Base-by-base conservation (phyloP, 2,113 vertebrate genomes). In the Chelonoidis abingdonii region DNA sequence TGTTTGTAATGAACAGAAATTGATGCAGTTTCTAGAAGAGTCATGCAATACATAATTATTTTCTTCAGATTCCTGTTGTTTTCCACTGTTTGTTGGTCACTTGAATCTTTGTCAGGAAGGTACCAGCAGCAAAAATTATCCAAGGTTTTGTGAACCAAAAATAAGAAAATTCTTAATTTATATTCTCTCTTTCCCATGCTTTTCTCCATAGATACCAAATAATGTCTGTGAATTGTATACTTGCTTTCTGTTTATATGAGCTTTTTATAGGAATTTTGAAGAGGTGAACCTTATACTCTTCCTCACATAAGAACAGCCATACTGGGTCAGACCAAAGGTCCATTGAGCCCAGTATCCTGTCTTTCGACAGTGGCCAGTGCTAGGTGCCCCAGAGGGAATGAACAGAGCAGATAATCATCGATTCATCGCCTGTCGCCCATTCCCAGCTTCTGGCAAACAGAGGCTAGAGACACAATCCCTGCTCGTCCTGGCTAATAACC, bases 31-130 rank as follows among this genome's bases (percentile, higher is more conserved):
- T 31, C 27, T 75, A 3, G 10, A 50, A 81, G 65, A 2, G 11
- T n/a, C 0, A 1, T 22, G 78, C 83, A 79, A 21, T 52, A 38
- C 84, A 8, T 5, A 65, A 31, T 8, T 35, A 1, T 82, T 2
- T 4, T 62, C 14, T 54, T 25, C 38, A n/a, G 27, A 2, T 24
- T 31, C 0, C 31, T 1, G 0, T 25, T 89, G 6, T 8, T 82
- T 35, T 72, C 89, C 35, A 0, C 27, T 50, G 89, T 22, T 44
- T 75, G 25, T 54, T 62, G 35, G 4, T 52, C 85, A 41, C 29
- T 12, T 41, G 44, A 14, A 14, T 41, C 12, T 13, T 80, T 59
- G 8, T 1, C 16, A 0, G 29, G 82, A 9, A 0, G 1, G 16
- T 65, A 62, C 47, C 62, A 85, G 89, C 82, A 59, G 2, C 3